Evolutionary conservation across 2,888 invertebrate genomes (phyloP), one percentile per base, ranked within the genome.

Genomic region (Ormyrus thymus): DNA sequence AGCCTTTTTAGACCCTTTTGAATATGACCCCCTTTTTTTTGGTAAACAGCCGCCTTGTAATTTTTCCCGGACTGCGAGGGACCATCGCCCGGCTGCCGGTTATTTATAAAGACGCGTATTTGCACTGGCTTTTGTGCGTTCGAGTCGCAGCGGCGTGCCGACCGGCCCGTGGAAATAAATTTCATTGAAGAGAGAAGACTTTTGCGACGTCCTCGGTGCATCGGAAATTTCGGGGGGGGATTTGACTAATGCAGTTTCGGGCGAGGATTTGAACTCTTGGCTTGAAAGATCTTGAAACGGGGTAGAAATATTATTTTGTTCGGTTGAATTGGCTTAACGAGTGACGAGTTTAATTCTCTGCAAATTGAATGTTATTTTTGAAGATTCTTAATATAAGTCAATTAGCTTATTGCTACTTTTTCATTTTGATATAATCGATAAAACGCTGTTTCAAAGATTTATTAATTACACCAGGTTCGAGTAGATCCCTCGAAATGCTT

Each of bases 21-120:
- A 74, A 58, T 74, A 45, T 65, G 74, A 74, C 64, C 74, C 65
- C 55, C 50, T 10, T 11, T 8, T 11, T n/a, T 29, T 45, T 56
- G 11, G 48, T 65, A 50, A 65, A 74, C 51, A 65, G 55, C 56
- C 50, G 58, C 13, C 45, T 48, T 56, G 48, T 13, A 48, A 64
- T 65, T 58, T 15, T 71, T 53, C 53, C 51, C 51, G n/a, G 53
- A 43, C 53, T 13, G 64, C 11, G 51, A 13, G 61, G 15, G 29
- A 29, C 2, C 29, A 29, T 29, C 29, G 59, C 9, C n/a, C 55
- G 8, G 13, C 64, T 29, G 55, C n/a, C 55, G 8, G 13, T 72
- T 29, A 64, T 72, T 62, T 72, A 53, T 50, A 45, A 66, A 75
- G 66, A 59, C 50, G 59, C 9, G 65, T 75, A 75, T 75, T 75